phyloP scores from a whole-genome alignment of 2,888 invertebrate species.

The Miltochrista miniata region DNA sequence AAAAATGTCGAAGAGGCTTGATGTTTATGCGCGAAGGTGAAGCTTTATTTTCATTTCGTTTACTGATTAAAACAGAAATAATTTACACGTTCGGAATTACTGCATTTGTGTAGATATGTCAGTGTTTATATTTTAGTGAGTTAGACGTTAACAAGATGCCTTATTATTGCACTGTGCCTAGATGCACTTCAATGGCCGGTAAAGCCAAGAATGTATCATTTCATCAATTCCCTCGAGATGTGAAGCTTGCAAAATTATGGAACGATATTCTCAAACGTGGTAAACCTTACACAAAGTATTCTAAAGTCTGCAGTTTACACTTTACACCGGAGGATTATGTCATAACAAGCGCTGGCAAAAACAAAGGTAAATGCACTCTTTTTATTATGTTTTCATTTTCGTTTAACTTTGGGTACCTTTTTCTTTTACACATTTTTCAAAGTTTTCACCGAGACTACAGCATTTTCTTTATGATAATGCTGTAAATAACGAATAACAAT shows the following conservation, averaged over 20 bases:
- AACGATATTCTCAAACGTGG: constrained; percentile 75
- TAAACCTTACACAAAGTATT: constrained; percentile 79
- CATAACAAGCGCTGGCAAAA: constrained; percentile 73
- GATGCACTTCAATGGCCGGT: constrained; percentile 79
- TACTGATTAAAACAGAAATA: no score
- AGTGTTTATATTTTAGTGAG: constrained; percentile 42
- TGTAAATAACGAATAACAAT: no score
- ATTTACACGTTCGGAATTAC: no score
- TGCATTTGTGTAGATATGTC: constrained; percentile 50
- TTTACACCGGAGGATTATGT: constrained; percentile 75
- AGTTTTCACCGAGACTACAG: no score
- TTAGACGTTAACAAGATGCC: constrained; percentile 67
- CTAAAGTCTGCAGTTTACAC: constrained; percentile 79
- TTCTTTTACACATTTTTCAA: no score
- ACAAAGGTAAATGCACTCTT: constrained; percentile 60
- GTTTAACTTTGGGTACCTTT: no score
- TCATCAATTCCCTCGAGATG: constrained; percentile 76
- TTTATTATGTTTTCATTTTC: no score
- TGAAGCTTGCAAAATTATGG: constrained; percentile 72
- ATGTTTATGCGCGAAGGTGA: constrained; percentile 72
- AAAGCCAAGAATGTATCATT: constrained; percentile 79
- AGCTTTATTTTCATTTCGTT: constrained; percentile 71
- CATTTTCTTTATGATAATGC: no score
- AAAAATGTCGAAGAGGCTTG: constrained; percentile 66
- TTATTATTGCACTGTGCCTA: constrained; percentile 80